phyloP scores from a whole-genome alignment of 2,888 invertebrate genomes.

The Pollenia griseotomentosa region DNA sequence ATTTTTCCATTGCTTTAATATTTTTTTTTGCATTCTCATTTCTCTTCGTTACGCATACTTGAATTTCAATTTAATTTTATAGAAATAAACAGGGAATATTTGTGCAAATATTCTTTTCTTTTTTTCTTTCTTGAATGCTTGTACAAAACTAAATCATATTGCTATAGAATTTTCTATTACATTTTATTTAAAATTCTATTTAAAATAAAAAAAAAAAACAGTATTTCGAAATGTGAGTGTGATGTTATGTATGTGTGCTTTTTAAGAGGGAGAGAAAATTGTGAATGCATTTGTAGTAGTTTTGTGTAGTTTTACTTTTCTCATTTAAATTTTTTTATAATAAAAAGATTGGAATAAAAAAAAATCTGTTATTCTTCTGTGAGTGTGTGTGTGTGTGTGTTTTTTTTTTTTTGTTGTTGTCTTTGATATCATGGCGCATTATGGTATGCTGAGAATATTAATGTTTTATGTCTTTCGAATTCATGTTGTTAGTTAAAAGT shows the following conservation, averaged over 20 bases:
- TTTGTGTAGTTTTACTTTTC: conserved; percentile 1
- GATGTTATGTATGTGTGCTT: too few species aligned
- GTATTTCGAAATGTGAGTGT: background rate
- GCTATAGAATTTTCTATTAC: conserved; percentile 16
- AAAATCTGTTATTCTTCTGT: conserved; percentile 8
- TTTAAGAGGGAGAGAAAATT: background rate
- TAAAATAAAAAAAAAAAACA: background rate
- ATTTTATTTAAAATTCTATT: background rate
- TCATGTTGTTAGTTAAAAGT: conserved; percentile 10
- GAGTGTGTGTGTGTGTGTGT: background rate
- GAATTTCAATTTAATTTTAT: conserved; percentile 63
- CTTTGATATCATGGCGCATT: conserved; percentile 15
- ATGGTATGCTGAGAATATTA: conserved; percentile 17
- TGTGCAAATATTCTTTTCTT: conserved; percentile 32
- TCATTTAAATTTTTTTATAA: conserved; percentile 2
- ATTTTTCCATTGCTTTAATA: conserved; percentile 1
- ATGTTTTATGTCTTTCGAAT: conserved; percentile 5
- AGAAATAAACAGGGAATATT: conserved; percentile 50
- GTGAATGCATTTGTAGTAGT: conserved; percentile 9
- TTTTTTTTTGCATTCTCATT: conserved; percentile 15
- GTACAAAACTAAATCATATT: conserved; percentile 22
- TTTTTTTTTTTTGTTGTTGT: background rate
- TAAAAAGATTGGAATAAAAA: conserved; percentile 9
- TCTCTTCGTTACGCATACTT: conserved; percentile 65
- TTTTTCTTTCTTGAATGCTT: background rate